Percentiles rank a stretch among this genome's conserved stretches.
Evolutionary conservation across 1,140 invertebrate genomes (phyloP).

Genomic region (Trachymyrmex septentrionalis): DNA sequence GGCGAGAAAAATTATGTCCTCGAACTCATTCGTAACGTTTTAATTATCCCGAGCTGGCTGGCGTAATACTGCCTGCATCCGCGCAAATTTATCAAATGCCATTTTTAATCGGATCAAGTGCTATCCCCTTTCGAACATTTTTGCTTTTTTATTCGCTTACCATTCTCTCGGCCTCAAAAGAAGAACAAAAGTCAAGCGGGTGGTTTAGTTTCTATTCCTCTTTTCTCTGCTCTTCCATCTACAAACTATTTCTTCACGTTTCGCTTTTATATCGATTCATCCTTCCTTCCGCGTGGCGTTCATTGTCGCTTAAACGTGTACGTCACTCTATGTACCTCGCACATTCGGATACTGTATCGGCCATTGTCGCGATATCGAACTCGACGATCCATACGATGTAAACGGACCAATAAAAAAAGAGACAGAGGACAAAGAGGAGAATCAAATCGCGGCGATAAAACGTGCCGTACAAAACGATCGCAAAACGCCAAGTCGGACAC

Average conservation of each 20-base stretch:
- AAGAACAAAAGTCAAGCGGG: conserved; percentile 47
- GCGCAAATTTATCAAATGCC: conserved; percentile 54
- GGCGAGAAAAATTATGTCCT: conserved; percentile 55
- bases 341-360: conserved; percentile 49
- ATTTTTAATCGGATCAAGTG: conserved; percentile 61
- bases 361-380: conserved; percentile 58
- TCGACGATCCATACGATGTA: conserved; percentile 56
- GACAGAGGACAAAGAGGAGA: background rate
- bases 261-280: conserved; percentile 43
- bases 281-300: conserved; percentile 29
- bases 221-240: background rate
- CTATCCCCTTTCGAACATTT: conserved; percentile 20
- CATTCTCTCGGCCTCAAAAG: conserved; percentile 20
- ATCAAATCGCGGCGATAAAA: conserved; percentile 51
- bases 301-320: conserved; percentile 45
- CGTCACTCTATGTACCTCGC: conserved; percentile 27
- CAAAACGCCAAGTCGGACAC: conserved; percentile 32
- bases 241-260: conserved; percentile 14
- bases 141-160: background rate
- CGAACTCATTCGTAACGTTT: conserved; percentile 55
- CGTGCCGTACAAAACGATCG: conserved; percentile 21
- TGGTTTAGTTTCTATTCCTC: background rate
- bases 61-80: conserved; percentile 39
- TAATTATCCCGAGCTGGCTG: conserved; percentile 44
- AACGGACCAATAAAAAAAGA: conserved; percentile 39